phyloP scores from a whole-genome alignment of 2,113 vertebrate genomes.

The Lophotis ruficrista region DNA sequence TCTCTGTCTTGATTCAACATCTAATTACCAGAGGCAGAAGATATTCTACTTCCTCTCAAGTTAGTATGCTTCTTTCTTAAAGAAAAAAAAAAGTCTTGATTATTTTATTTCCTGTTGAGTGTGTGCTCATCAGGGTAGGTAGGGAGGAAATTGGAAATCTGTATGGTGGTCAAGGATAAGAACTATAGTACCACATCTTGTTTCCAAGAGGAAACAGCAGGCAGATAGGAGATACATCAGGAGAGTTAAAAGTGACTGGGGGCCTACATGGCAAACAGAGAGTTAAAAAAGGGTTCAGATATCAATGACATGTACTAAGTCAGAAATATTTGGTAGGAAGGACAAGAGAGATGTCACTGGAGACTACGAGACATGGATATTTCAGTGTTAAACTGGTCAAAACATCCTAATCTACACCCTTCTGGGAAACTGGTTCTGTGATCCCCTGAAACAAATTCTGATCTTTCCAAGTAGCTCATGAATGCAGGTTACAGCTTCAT shows the following conservation, averaged over 20 bases:
- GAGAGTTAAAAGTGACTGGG: neutral
- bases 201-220: neutral
- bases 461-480: neutral
- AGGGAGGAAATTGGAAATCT: neutral
- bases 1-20: neutral
- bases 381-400: neutral
- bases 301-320: neutral
- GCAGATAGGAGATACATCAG: neutral
- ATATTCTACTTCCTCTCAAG: neutral
- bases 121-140: neutral
- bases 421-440: neutral
- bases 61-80: neutral
- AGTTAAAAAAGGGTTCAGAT: neutral
- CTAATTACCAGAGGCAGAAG: neutral
- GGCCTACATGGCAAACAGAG: neutral
- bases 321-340: neutral
- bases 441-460: neutral
- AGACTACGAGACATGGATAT: neutral
- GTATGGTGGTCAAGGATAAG: neutral
- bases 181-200: neutral
- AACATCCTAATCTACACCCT: neutral
- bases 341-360: neutral
- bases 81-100: neutral
- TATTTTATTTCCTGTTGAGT: neutral
- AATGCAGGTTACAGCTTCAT: neutral